Conservation (phyloP, 2,113 vertebrate species). For the Oceanodroma tethys region DNA sequence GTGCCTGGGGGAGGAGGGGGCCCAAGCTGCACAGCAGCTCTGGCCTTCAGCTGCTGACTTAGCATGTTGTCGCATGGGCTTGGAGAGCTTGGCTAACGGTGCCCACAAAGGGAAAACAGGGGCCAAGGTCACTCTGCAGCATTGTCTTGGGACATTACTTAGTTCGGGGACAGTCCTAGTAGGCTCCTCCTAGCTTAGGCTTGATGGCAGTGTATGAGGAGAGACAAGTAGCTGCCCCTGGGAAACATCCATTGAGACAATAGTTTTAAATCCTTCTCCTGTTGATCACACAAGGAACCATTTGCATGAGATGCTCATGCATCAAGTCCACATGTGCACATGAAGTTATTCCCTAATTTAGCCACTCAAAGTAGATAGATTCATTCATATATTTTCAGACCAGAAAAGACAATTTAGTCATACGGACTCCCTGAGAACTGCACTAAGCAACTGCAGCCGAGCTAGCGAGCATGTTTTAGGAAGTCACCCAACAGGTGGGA, state of each 20-base stretch:
- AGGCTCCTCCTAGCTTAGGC: not conserved
- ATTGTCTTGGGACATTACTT: not conserved
- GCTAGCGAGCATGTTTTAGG: not conserved
- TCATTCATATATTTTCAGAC: not conserved
- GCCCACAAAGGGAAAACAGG: not conserved
- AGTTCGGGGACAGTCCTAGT: not conserved
- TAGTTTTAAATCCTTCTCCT: not conserved
- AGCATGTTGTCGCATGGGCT: not conserved
- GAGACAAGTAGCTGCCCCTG: not conserved
- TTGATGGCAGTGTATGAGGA: not conserved
- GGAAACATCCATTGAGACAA: not conserved
- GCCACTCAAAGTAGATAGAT: not conserved
- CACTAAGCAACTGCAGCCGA: not conserved
- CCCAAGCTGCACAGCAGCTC: not conserved
- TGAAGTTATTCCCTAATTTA: not conserved
- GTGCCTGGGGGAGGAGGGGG: not conserved
- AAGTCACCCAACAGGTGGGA: not conserved
- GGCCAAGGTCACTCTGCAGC: not conserved
- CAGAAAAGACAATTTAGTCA: not conserved
- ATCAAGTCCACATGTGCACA: not conserved
- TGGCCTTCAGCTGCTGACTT: not conserved
- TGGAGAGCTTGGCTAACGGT: not conserved
- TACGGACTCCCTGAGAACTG: not conserved
- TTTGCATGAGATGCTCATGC: rapidly evolving
- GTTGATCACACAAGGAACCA: not conserved